Evolutionary conservation across 2,113 vertebrate species (phyloP), one percentile per base, ranked within the genome.

Genomic region (Microcebus jonahi): DNA sequence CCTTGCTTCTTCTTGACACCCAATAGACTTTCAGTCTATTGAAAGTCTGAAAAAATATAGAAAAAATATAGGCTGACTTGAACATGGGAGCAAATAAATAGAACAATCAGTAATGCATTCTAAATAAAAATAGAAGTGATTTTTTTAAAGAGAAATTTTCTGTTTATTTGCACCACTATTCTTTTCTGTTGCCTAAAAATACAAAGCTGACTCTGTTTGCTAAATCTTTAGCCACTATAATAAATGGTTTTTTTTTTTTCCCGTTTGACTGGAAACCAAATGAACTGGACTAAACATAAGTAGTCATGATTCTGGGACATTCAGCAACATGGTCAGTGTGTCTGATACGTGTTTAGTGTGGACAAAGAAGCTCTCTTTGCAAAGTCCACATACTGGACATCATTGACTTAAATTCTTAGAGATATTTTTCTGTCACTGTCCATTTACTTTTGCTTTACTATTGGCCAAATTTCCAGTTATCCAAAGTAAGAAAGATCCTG

Each of bases 211-310:
- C 36, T 96, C 36, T 96, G 67, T 27, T 97, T 95, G 61, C 36
- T 95, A 94, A 91, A 81, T 94, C 53, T 88, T 96, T 90, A 92
- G 23, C 88, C 67, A 31, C 63, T 95, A 4, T 45, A 97, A 95
- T 96, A 97, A 96, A 91, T 86, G 39, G 39, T 1, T 6, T 42
- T 91, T 48, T 11, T 89, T 85, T 92, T 80, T 48, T 31, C 53
- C 53, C 88, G 25, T 96, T 93, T 97, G 86, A 92, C 84, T 88
- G 70, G 63, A 88, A 97, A n/a, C 42, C 85, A 96, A 88, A 88
- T 25, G 57, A 79, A 48, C 10, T 61, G 93, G 34, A 75, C 57
- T 90, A 91, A 96, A 92, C 70, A 77, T 39, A 91, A 96, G 73
- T 77, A 85, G n/a, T 68, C 68, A 25, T 79, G 79, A 91, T 70